Evolutionary conservation across 2,888 invertebrate species (phyloP), one percentile per base, ranked within the genome.

Genomic region (Plagiodera versicolora): DNA sequence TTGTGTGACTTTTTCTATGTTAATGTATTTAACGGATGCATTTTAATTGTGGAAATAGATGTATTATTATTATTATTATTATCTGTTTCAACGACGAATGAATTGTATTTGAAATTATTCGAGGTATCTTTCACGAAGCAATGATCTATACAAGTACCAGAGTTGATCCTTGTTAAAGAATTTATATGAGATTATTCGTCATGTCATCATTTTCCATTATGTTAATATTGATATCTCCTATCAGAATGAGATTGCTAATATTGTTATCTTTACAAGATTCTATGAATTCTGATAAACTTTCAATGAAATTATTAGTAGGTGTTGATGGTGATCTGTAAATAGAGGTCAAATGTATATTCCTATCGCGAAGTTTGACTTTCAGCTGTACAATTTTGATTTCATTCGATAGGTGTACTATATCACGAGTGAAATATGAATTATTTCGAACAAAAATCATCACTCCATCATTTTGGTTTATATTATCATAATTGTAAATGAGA

Each of bases 301-400:
- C 30, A n/a, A 14, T 24, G 28, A 49, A 28, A 24, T 49, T 24
- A 24, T 4, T 24, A 19, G 18, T 17, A 6, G 47, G 18, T 18
- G 20, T 28, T 4, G 49, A 49, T 24, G 49, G 49, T 20, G 49
- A 18, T 49, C 49, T 49, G 49, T 49, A 49, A 1, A 49, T 49
- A 49, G 49, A 20, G 19, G 49, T 49, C 24, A 49, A 20, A 28
- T 28, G 49, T 49, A 49, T 19, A 24, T 20, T 19, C n/a, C n/a
- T 49, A 18, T 20, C 11, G n/a, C 14, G 17, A 4, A 49, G 24
- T 49, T 49, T 49, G 14, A 48, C 20, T 20, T 20, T 20, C n/a
- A 48, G 28, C 20, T 9, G 20, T 24, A 48, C 20, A 19, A 48
- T 48, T 48, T 48, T 48, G 48, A 28, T 28, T 28, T 9, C 28